Evolutionary conservation across 1,140 invertebrate genomes (phyloP).

Genomic region (Patella vulgata): DNA sequence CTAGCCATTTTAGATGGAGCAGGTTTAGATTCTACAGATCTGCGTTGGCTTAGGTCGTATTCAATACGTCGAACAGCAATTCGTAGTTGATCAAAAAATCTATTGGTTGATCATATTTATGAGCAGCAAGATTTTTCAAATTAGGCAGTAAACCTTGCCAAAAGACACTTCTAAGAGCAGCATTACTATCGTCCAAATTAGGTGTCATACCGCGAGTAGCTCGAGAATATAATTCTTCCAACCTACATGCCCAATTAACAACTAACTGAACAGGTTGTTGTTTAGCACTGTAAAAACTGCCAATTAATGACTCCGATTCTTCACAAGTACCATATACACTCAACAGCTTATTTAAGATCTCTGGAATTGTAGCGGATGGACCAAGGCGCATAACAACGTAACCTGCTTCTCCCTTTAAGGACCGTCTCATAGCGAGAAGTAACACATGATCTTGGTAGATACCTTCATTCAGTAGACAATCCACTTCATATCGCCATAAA

Average conservation of each 20-base stretch:
- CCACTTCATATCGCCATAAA: not conserved
- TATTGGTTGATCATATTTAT: not conserved
- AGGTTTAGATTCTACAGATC: not conserved
- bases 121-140: not conserved
- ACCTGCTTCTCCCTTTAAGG: slow-evolving; percentile 6
- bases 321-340: slow-evolving; percentile 3
- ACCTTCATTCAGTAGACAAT: not conserved
- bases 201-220: not conserved
- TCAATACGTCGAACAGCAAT: not conserved
- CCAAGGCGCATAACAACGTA: slow-evolving; percentile 5
- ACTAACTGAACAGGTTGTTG: slow-evolving; percentile 4
- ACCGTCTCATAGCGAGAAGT: not conserved
- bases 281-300: slow-evolving; percentile 12
- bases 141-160: slow-evolving; percentile 4
- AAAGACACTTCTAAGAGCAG: not conserved
- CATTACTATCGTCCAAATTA: not conserved
- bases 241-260: slow-evolving; percentile 6
- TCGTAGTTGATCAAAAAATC: not conserved
- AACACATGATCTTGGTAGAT: slow-evolving; percentile 2
- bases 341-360: slow-evolving; percentile 1
- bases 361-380: not conserved
- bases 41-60: not conserved
- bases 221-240: slow-evolving; percentile 10
- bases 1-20: no score
- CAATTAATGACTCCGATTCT: not conserved